Evolutionary conservation across 2,113 vertebrate species (phyloP).

Genomic region (Bos taurus): ARS-UCD2.0 NC_037346.1:43633001-43633500

Average conservation of each 20-base stretch:
- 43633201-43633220: background rate
- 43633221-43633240: background rate
- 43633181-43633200: background rate
- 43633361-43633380: background rate
- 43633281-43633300: background rate
- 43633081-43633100: background rate
- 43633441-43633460: background rate
- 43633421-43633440: background rate
- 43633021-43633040: background rate
- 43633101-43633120: background rate
- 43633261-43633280: background rate
- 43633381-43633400: too few species aligned
- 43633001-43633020: background rate
- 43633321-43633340: background rate
- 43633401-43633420: background rate
- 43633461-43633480: background rate
- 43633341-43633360: background rate
- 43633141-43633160: background rate
- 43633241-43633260: background rate
- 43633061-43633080: background rate
- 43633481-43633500: background rate
- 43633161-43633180: background rate
- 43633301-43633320: background rate
- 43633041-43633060: background rate
- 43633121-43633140: background rate